These are phyloP conservation scores for Plestiodon gilberti DNA, from an alignment of 2,113 vertebrate species.

Conservation along the genomic window DNA sequence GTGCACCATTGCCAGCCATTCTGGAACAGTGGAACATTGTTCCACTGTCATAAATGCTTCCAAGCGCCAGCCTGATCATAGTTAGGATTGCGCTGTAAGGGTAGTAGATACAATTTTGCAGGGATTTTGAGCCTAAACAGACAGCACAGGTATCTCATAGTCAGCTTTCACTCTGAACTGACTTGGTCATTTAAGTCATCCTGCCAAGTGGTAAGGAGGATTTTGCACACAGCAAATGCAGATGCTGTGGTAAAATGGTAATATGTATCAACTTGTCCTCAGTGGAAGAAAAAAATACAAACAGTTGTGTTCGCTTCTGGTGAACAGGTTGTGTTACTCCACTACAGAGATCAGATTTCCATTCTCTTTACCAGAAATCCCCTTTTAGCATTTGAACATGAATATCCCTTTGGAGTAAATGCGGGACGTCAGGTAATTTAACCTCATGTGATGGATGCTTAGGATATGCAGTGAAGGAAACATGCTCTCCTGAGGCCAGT, in stretches of 20 bases:
- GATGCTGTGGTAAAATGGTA: neutral
- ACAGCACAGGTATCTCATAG: too few species aligned
- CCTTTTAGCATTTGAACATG: slow-evolving; percentile 59
- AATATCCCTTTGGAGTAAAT: slow-evolving; percentile 49
- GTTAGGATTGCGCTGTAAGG: too few species aligned
- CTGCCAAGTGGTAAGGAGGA: neutral
- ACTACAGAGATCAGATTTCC: slow-evolving; percentile 19
- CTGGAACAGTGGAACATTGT: too few species aligned
- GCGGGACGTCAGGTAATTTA: slow-evolving; percentile 48
- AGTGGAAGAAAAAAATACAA: neutral
- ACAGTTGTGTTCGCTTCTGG: neutral
- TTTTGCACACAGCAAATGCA: neutral
- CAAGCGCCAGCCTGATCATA: too few species aligned
- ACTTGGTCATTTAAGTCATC: neutral
- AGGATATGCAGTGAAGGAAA: slow-evolving; percentile 40
- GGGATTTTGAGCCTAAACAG: neutral
- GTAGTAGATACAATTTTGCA: neutral
- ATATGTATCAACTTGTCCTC: neutral
- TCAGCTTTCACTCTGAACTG: neutral
- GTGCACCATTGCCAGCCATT: too few species aligned
- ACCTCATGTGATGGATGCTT: slow-evolving; percentile 38
- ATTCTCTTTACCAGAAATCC: neutral
- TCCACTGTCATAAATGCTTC: too few species aligned
- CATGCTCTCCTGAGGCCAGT: slow-evolving; percentile 29
- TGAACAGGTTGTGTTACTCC: neutral